phyloP scores from a whole-genome alignment of 1,140 invertebrate genomes.

The Cataglyphis hispanica region DNA sequence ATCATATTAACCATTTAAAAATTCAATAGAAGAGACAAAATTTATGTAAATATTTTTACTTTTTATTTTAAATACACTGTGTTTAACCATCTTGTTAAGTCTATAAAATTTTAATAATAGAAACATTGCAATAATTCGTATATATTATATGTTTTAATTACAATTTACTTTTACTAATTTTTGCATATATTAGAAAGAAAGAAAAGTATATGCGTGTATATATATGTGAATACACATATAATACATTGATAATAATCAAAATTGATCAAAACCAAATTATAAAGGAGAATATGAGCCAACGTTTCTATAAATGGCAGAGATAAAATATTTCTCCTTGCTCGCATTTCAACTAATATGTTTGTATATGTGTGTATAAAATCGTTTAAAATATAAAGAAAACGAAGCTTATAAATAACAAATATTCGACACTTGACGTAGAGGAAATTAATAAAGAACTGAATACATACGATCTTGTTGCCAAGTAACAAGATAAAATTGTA shows the following conservation, averaged over 20 bases:
- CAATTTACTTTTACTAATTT: constrained; percentile 3
- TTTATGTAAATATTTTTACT: no score
- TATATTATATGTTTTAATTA: not conserved
- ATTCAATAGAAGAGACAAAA: no score
- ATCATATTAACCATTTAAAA: no score
- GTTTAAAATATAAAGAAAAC: not conserved
- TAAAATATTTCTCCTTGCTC: not conserved
- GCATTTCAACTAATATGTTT: no score
- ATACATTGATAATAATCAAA: no score
- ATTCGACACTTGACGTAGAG: not conserved
- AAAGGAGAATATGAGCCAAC: not conserved
- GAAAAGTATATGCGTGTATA: not conserved
- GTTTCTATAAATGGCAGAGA: not conserved
- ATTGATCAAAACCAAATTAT: no score
- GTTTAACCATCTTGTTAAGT: no score
- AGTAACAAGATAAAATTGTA: not conserved
- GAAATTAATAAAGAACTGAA: not conserved
- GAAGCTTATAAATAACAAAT: not conserved
- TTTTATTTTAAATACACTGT: no score
- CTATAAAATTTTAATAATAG: not conserved
- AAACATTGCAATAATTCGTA: not conserved
- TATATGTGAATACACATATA: no score
- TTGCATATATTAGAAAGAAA: not conserved
- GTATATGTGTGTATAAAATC: not conserved
- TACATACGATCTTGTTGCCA: not conserved